Conservation (phyloP, 2,888 invertebrate genomes). For the Merodon equestris region DNA sequence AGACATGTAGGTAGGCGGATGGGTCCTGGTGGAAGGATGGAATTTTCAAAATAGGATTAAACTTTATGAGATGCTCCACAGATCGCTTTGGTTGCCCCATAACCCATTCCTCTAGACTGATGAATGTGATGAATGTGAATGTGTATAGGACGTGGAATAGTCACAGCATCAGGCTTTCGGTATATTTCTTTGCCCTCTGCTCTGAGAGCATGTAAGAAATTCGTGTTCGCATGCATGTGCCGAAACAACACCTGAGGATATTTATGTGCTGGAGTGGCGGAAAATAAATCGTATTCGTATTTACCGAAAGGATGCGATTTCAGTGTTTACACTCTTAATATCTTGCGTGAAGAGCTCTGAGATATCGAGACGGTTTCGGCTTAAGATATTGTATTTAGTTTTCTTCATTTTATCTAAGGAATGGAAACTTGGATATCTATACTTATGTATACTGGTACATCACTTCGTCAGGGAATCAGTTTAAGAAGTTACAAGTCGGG, state of each 20-base stretch:
- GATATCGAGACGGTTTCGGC: slow-evolving; percentile 36
- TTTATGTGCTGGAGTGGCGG: slow-evolving; percentile 53
- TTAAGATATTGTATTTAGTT: slow-evolving; percentile 5
- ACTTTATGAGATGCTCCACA: slow-evolving; percentile 60
- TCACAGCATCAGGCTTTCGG: slow-evolving; percentile 23
- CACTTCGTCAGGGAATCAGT: too few species aligned
- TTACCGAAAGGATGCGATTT: slow-evolving; percentile 66
- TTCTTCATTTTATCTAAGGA: neutral
- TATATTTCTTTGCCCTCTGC: slow-evolving; percentile 24
- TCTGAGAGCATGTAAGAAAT: slow-evolving; percentile 1
- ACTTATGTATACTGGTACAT: too few species aligned
- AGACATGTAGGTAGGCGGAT: too few species aligned
- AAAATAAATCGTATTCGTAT: slow-evolving; percentile 66
- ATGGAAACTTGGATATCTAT: too few species aligned
- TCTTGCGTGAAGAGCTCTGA: slow-evolving; percentile 53
- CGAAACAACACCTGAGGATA: slow-evolving; percentile 50
- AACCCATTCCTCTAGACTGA: too few species aligned
- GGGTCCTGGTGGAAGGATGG: slow-evolving; percentile 2
- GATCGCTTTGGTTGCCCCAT: slow-evolving; percentile 16
- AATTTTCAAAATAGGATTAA: slow-evolving; percentile 63
- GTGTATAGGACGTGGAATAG: slow-evolving; percentile 20
- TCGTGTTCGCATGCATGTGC: slow-evolving; percentile 6
- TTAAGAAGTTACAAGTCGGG: too few species aligned
- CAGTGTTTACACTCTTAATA: slow-evolving; percentile 64
- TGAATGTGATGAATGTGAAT: slow-evolving; percentile 9